Percentiles rank a stretch among this genome's conserved stretches.
Evolutionary conservation across 2,113 vertebrate genomes (phyloP).

Genomic region (Regulus satrapa): DNA sequence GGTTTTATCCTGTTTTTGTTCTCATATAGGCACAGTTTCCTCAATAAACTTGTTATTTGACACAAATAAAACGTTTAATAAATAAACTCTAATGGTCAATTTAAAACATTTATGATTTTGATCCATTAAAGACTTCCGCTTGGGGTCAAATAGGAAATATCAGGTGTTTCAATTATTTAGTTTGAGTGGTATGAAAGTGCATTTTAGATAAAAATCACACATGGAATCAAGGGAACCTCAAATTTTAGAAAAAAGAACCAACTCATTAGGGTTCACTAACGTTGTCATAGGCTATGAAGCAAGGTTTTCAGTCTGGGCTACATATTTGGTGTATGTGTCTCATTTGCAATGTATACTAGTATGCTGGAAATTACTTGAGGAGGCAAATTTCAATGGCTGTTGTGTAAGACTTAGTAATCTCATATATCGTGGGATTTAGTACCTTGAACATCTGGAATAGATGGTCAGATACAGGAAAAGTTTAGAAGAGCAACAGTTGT

Average conservation of each 20-base stretch:
- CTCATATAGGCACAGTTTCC: not conserved
- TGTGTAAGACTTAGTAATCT: not conserved
- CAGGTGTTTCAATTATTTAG: not conserved
- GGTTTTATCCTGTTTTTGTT: not conserved
- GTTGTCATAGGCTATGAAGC: not conserved
- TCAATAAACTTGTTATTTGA: not conserved
- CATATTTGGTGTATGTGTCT: not conserved
- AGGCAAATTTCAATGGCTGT: not conserved
- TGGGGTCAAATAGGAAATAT: not conserved
- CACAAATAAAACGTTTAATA: not conserved
- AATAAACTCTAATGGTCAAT: not conserved
- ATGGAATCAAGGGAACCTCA: not conserved
- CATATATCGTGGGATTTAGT: not conserved
- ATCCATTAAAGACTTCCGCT: not conserved
- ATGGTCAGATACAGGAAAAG: not conserved
- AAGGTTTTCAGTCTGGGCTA: not conserved
- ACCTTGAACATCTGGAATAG: not conserved
- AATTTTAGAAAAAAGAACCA: not conserved
- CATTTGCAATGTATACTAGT: not conserved
- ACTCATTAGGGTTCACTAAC: not conserved
- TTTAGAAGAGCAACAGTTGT: not conserved
- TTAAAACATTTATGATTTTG: not conserved
- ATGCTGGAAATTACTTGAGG: not conserved
- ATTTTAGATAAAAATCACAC: not conserved
- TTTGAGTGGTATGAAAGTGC: not conserved